phyloP scores from a whole-genome alignment of 1,140 invertebrate species.

The Hycleus phaleratus region DNA sequence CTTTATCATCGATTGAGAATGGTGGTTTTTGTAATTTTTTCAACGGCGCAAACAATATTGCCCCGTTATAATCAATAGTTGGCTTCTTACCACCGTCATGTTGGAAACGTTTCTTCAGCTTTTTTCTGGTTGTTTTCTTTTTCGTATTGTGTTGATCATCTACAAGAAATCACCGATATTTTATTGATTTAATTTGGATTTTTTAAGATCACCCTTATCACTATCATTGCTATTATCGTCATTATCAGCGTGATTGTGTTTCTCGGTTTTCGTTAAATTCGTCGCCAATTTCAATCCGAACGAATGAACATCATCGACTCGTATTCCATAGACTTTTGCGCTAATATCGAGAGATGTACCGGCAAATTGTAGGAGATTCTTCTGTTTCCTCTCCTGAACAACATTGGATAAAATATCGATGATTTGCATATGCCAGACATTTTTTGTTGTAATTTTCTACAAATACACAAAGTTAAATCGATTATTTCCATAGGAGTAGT shows the following conservation, averaged over 20 bases:
- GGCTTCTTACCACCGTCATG: constrained; percentile 11
- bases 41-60: constrained; percentile 13
- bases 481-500: background rate
- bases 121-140: constrained; percentile 37
- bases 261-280: constrained; percentile 43
- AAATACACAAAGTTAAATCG: constrained; percentile 10
- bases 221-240: constrained; percentile 2
- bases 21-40: constrained; percentile 20
- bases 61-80: constrained; percentile 16
- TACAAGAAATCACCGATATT: background rate
- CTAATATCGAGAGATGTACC: constrained; percentile 74
- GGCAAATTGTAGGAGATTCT: constrained; percentile 62
- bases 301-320: constrained; percentile 70
- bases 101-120: constrained; percentile 13
- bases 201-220: background rate
- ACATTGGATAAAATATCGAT: constrained; percentile 71
- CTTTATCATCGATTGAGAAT: constrained; percentile 23
- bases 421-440: constrained; percentile 74
- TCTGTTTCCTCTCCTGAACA: constrained; percentile 42
- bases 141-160: constrained; percentile 25
- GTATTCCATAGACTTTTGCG: constrained; percentile 71
- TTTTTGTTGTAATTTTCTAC: constrained; percentile 75
- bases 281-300: constrained; percentile 71
- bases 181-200: background rate
- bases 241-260: background rate